phyloP scores from a whole-genome alignment of 2,797 vertebrate genomes.

The Chrysocyon brachyurus region DNA sequence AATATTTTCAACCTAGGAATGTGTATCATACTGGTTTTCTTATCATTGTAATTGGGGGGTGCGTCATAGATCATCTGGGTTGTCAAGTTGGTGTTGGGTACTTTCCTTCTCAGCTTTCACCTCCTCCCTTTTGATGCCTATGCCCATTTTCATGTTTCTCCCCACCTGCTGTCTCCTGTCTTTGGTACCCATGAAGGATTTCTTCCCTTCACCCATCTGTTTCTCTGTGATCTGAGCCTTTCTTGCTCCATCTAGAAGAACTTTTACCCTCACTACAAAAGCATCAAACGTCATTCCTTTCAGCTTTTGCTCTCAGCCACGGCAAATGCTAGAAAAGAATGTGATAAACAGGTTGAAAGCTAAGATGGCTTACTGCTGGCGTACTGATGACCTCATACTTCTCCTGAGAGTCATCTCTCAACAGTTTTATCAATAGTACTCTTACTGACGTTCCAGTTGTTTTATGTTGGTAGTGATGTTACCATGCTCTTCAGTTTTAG shows the following conservation, averaged over 20 bases:
- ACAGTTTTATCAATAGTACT: not conserved
- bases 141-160: too few relatives aligned
- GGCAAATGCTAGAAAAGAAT: not conserved
- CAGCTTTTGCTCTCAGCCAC: not conserved
- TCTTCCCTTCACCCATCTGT: not conserved
- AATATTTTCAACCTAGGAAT: not conserved
- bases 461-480: not conserved
- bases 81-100: too few relatives aligned
- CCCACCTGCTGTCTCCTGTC: rapidly evolving
- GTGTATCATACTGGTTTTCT: not conserved
- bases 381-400: not conserved
- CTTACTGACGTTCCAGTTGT: rapidly evolving
- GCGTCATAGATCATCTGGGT: not conserved
- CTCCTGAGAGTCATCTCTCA: not conserved
- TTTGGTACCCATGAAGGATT: not conserved
- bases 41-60: not conserved
- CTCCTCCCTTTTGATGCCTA: not conserved
- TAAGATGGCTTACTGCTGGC: too few relatives aligned
- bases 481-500: not conserved
- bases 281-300: not conserved
- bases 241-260: not conserved
- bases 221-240: not conserved
- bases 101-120: too few relatives aligned
- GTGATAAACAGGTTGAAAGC: not conserved
- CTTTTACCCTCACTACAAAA: not conserved